A percentile compares a stretch with the other conserved stretches of the same genome.
Conservation (phyloP, 2,888 invertebrate genomes). For the Drosophila fungiperda region DNA sequence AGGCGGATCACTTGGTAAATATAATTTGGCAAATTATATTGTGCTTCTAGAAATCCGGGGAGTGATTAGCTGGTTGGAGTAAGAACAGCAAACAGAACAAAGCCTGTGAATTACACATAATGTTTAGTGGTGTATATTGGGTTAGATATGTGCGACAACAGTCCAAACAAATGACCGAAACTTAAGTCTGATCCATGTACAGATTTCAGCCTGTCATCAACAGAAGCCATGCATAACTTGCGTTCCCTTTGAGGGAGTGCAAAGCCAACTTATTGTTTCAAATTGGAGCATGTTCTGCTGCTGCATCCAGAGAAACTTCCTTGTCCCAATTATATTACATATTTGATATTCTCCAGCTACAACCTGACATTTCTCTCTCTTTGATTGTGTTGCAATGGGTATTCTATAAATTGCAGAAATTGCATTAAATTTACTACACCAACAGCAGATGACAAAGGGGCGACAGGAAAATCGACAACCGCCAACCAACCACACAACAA, state of each 20-base stretch:
- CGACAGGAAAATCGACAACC: slow-evolving; percentile 8
- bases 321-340: slow-evolving; percentile 19
- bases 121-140: slow-evolving; percentile 7
- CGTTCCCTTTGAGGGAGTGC: neutral
- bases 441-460: slow-evolving; percentile 18
- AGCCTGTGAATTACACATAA: slow-evolving; percentile 28
- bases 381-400: slow-evolving; percentile 11
- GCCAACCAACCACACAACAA: slow-evolving; percentile 6
- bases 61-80: slow-evolving; percentile 5
- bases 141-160: slow-evolving; percentile 5
- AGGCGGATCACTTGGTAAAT: slow-evolving; percentile 34
- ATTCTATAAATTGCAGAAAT: slow-evolving; percentile 46
- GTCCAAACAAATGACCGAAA: slow-evolving; percentile 31
- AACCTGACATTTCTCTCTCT: neutral
- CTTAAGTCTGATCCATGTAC: slow-evolving; percentile 19
- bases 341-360: slow-evolving; percentile 17
- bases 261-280: neutral
- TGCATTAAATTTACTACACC: slow-evolving; percentile 42
- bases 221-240: slow-evolving; percentile 18
- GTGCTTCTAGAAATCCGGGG: neutral
- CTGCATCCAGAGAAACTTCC: slow-evolving; percentile 7
- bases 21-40: slow-evolving; percentile 29
- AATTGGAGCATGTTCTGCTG: slow-evolving; percentile 20
- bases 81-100: slow-evolving; percentile 28
- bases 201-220: slow-evolving; percentile 20